Conservation (phyloP, 2,888 invertebrate genomes). For the Heliothis peltigera region DNA sequence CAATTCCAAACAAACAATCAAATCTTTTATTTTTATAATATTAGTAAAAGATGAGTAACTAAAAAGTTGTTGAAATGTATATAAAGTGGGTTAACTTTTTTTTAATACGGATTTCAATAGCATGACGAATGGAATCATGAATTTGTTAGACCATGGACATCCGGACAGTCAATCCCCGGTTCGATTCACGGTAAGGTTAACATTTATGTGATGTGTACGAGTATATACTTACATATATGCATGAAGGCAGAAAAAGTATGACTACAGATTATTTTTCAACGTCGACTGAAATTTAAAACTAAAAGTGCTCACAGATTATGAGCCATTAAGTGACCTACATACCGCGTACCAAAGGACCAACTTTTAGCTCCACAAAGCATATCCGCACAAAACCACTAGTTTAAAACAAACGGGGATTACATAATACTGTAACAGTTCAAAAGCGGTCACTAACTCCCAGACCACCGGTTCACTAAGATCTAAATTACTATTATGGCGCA, state of each 20-base stretch:
- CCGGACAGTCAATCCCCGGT: no score
- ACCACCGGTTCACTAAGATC: constrained; percentile 53
- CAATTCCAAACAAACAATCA: no score
- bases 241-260: background rate
- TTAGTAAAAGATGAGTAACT: no score
- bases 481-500: constrained; percentile 58
- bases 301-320: constrained; percentile 1
- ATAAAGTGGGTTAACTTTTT: no score
- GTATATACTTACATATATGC: background rate
- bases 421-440: constrained; percentile 29
- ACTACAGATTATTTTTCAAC: background rate
- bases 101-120: no score
- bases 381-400: constrained; percentile 22
- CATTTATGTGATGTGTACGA: no score
- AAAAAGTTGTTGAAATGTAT: no score
- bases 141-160: no score
- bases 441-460: constrained; percentile 52
- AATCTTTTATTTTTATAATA: no score
- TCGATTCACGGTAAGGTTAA: no score
- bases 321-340: background rate
- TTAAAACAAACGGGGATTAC: constrained; percentile 36
- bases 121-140: no score
- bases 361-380: constrained; percentile 11
- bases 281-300: background rate
- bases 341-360: constrained; percentile 1